Base-by-base conservation (phyloP, 2,113 vertebrate species). In the Hydrolagus affinis region DNA sequence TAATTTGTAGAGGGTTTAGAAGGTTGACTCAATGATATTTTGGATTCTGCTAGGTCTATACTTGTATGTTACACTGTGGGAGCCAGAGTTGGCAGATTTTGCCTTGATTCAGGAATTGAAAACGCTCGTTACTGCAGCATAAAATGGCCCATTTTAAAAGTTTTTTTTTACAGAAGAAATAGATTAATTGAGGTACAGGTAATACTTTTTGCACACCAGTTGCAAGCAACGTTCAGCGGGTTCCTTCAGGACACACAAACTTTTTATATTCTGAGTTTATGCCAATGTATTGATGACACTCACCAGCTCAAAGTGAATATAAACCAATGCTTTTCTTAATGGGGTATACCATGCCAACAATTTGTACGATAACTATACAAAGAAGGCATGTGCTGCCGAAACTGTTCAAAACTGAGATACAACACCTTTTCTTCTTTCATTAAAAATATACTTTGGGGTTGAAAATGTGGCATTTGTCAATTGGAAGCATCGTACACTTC, bases 201-300 rank as follows among this genome's bases (percentile, higher is more conserved):
- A 30, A 17, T n/a, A n/a, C n/a, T n/a, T 66, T 83, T 25, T 28
- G 25, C 30, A 83, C 60, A 83, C 30, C 77, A 64, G n/a, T 83
- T 83, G 62, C 77, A 83, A 66, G 60, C 25, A 30, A 28, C 60
- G 64, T 83, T 30, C 62, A 83, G 44, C 44, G 66, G 7, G 23
- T 30, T 60, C 25, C 60, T 25, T 74, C 10, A 83, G 77, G 23
- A 62, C 77, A 62, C 64, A 28, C 60, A 64, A 64, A 15, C 64
- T 60, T 80, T 56, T 15, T 0, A 30, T 2, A 56, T 28, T 60
- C 23, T 64, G 77, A 80, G 30, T 19, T 30, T 83, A 8, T 30
- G 25, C 60, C 77, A 83, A 83, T 66, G 14, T 83, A 28, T 9
- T 44, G 44, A 44, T 44, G 44, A 44, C 44, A 44, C 44, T 44